These are phyloP conservation scores for Peucedramus taeniatus DNA, from an alignment of 2,113 vertebrate species.

Conservation along the genomic window DNA sequence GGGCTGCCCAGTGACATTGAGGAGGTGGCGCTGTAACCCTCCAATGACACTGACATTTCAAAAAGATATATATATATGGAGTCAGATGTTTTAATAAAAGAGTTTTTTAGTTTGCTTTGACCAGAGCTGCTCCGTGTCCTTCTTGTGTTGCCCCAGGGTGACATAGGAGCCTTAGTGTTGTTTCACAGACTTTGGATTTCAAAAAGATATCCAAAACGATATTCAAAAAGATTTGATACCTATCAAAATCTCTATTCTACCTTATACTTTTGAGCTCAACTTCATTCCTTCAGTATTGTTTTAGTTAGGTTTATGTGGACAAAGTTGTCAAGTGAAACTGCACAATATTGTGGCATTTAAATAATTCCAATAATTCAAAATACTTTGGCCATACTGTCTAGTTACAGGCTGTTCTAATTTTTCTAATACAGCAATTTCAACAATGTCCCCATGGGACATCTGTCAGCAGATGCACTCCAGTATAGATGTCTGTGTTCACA, in stretches of 20 bases:
- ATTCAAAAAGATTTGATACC: too few relatives aligned
- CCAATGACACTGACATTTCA: too few relatives aligned
- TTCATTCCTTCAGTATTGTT: background rate
- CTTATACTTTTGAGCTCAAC: background rate
- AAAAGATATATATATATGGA: too few relatives aligned
- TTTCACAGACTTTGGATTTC: background rate
- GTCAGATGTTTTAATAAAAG: too few relatives aligned
- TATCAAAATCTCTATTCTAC: background rate
- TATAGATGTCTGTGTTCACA: background rate
- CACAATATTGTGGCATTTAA: background rate
- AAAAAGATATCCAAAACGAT: too few relatives aligned
- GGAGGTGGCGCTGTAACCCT: too few relatives aligned
- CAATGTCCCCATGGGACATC: background rate
- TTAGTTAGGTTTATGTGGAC: background rate
- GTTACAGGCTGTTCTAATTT: background rate
- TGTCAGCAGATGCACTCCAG: background rate
- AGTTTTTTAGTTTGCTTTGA: too few relatives aligned
- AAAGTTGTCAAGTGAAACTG: background rate
- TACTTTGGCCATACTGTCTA: background rate
- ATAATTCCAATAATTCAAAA: background rate
- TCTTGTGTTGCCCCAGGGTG: too few relatives aligned
- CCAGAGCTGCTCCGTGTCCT: too few relatives aligned
- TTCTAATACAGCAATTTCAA: background rate
- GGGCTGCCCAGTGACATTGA: too few relatives aligned
- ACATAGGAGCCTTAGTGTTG: background rate